These are phyloP conservation scores for Laterallus jamaicensis DNA, from an alignment of 2,113 vertebrate species.

Conservation along the genomic window DNA sequence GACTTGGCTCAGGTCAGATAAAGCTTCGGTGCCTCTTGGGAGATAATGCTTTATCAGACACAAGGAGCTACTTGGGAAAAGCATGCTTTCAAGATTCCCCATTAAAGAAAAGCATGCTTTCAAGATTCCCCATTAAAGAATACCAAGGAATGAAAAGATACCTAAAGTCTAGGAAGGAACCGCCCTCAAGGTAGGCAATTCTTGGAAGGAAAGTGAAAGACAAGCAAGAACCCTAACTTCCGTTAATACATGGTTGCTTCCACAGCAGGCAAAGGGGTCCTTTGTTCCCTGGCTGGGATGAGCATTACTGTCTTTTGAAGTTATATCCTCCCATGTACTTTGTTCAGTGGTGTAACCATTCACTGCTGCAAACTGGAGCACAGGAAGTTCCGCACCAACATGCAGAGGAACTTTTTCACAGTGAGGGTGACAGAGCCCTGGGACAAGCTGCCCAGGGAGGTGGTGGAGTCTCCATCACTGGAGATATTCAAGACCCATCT, in stretches of 20 bases:
- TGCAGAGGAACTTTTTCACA: too few relatives aligned
- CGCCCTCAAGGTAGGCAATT: not conserved
- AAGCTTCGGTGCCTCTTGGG: not conserved
- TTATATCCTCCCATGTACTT: not conserved
- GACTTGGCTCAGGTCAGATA: not conserved
- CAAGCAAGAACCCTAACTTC: accelerated
- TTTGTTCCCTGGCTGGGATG: not conserved
- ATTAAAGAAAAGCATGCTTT: not conserved
- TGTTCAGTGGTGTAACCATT: not conserved
- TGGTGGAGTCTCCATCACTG: too few relatives aligned
- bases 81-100: not conserved
- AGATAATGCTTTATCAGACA: not conserved
- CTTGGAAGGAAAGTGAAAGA: not conserved
- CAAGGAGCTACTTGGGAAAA: not conserved
- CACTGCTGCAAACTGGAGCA: not conserved
- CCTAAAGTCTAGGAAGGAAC: not conserved
- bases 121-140: not conserved
- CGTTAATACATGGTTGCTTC: not conserved
- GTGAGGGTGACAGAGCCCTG: too few relatives aligned
- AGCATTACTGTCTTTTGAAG: not conserved
- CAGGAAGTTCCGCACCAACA: too few relatives aligned
- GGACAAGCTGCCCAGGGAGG: too few relatives aligned
- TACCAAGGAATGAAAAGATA: not conserved
- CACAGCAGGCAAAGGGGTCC: not conserved
- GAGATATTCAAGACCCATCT: too few relatives aligned